Evolutionary conservation across 2,888 invertebrate species (phyloP).

Genomic region (Troides aeacus): DNA sequence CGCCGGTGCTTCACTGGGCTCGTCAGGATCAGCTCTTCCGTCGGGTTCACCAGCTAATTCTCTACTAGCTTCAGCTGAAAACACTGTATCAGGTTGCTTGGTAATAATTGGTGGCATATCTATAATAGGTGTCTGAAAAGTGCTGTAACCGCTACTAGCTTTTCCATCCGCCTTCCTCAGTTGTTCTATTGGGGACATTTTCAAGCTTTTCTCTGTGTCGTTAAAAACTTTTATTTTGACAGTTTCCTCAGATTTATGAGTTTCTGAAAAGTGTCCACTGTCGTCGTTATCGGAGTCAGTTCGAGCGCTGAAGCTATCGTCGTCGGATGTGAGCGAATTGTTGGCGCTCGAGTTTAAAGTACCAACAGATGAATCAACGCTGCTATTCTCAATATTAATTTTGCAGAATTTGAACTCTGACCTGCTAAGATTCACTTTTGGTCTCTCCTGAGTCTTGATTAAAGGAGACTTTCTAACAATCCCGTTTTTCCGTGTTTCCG

Average conservation of each 20-base stretch:
- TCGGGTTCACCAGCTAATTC: constrained; percentile 92
- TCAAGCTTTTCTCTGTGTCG: constrained; percentile 68
- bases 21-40: constrained; percentile 91
- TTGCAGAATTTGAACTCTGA: constrained; percentile 78
- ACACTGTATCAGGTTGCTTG: constrained; percentile 64
- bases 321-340: constrained; percentile 74
- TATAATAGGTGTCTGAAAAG: constrained; percentile 73
- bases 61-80: constrained; percentile 83
- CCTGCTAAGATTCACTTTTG: constrained; percentile 81
- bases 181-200: constrained; percentile 69
- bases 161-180: constrained; percentile 71
- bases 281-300: constrained; percentile 82
- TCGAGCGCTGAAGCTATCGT: constrained; percentile 74
- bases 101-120: constrained; percentile 73
- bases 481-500: constrained; percentile 72
- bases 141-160: constrained; percentile 67
- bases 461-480: constrained; percentile 82
- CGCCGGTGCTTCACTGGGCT: constrained; percentile 83
- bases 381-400: constrained; percentile 73
- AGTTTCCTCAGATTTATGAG: constrained; percentile 72
- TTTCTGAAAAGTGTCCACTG: constrained; percentile 75
- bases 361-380: constrained; percentile 78
- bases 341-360: constrained; percentile 80
- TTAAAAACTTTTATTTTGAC: constrained; percentile 76
- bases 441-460: constrained; percentile 83